Conservation (phyloP, 2,797 vertebrate species). For the Microctenopoma stevenorrisi region DNA sequence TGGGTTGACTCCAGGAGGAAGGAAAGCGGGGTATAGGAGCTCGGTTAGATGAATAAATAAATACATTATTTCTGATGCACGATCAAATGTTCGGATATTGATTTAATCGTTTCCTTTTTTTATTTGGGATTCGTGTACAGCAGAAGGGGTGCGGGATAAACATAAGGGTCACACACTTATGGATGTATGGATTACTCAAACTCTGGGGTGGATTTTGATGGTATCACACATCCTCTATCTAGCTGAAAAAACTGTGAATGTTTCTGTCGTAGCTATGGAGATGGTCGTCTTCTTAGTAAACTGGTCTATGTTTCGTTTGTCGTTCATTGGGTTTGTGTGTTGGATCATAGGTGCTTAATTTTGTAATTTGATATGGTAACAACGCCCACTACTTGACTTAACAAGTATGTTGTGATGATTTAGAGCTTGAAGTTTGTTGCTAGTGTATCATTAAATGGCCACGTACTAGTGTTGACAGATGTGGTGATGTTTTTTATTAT, state of each 20-base stretch:
- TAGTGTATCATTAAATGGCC: background rate
- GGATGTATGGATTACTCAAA: background rate
- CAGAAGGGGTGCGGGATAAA: background rate
- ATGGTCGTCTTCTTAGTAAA: background rate
- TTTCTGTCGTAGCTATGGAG: constrained; percentile 1
- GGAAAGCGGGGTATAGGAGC: constrained; percentile 21
- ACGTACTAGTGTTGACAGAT: background rate
- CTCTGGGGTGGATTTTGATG: background rate
- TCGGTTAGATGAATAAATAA: background rate
- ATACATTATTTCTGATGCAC: background rate
- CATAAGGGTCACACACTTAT: background rate
- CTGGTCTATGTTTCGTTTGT: constrained; percentile 47
- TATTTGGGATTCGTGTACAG: background rate
- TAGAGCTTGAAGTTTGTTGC: background rate
- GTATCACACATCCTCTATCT: no score
- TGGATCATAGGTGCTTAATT: background rate
- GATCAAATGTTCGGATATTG: background rate
- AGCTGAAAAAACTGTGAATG: background rate
- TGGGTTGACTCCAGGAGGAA: constrained; percentile 48
- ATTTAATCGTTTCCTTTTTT: background rate
- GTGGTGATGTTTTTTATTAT: background rate
- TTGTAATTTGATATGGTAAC: background rate
- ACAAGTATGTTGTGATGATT: background rate
- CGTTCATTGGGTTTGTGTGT: constrained; percentile 28
- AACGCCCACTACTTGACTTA: constrained; percentile 10